phyloP scores from a whole-genome alignment of 2,797 vertebrate species.

The Florisuga fusca region DNA sequence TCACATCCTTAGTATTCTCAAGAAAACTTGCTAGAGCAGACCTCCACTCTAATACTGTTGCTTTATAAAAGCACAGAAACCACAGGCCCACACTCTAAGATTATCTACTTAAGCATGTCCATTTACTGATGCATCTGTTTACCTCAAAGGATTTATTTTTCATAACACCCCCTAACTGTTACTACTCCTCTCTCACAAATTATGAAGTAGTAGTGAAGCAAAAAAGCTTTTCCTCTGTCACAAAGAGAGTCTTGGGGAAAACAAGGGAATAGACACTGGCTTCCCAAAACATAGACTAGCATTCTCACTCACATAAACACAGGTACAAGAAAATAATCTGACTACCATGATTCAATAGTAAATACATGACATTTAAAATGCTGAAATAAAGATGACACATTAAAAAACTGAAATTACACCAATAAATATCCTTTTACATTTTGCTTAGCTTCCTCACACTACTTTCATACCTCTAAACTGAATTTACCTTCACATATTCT shows the following conservation, averaged over 20 bases:
- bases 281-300: neutral
- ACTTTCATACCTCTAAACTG: neutral
- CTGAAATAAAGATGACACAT: neutral
- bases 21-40: neutral
- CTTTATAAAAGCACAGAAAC: neutral
- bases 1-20: neutral
- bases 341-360: neutral
- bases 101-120: neutral
- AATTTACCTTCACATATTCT: slow-evolving; percentile 90
- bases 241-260: neutral
- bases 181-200: neutral
- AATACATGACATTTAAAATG: neutral
- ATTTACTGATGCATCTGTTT: neutral
- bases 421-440: neutral
- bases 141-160: neutral
- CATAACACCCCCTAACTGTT: neutral
- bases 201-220: neutral
- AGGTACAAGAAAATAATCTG: neutral
- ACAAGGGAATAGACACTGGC: neutral
- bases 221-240: neutral
- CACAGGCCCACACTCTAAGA: neutral
- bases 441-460: neutral
- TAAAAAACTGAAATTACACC: neutral
- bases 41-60: neutral
- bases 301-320: neutral